A percentile compares a stretch with the other conserved stretches of the same genome.
Conservation (phyloP, 2,888 invertebrate species). For the Philereme transversata region DNA sequence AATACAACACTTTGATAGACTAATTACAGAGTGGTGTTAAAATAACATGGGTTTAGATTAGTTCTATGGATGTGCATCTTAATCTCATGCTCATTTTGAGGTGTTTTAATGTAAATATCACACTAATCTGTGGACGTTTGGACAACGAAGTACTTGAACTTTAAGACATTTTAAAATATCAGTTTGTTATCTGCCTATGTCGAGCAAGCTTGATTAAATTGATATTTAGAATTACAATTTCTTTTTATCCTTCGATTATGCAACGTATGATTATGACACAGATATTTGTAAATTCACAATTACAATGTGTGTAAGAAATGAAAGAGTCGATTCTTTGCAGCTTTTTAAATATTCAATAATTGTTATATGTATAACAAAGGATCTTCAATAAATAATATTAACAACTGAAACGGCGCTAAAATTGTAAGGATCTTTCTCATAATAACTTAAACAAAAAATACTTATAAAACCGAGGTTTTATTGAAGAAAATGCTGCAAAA, state of each 20-base stretch:
- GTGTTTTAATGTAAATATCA: constrained; percentile 57
- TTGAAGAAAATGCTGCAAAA: too few relatives aligned
- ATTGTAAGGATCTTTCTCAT: too few relatives aligned
- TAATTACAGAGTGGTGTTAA: constrained; percentile 53
- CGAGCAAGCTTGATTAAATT: background rate
- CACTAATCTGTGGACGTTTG: constrained; percentile 66
- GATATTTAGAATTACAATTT: background rate
- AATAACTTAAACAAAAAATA: too few relatives aligned
- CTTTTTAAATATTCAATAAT: too few relatives aligned
- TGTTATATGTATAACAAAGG: too few relatives aligned
- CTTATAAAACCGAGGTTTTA: too few relatives aligned
- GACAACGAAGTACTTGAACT: constrained; percentile 50
- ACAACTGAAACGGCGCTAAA: too few relatives aligned
- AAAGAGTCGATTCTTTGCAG: too few relatives aligned
- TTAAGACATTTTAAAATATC: background rate
- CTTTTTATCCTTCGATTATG: background rate
- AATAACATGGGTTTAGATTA: constrained; percentile 59
- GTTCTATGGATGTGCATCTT: constrained; percentile 50
- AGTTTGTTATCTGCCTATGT: background rate
- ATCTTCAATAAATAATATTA: too few relatives aligned
- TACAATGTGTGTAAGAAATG: background rate
- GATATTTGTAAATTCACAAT: constrained; percentile 1
- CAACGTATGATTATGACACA: background rate
- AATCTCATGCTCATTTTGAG: constrained; percentile 57
- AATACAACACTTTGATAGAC: constrained; percentile 33